Evolutionary conservation across 2,797 vertebrate genomes (phyloP).

Genomic region (Tiaroga cobitis): DNA sequence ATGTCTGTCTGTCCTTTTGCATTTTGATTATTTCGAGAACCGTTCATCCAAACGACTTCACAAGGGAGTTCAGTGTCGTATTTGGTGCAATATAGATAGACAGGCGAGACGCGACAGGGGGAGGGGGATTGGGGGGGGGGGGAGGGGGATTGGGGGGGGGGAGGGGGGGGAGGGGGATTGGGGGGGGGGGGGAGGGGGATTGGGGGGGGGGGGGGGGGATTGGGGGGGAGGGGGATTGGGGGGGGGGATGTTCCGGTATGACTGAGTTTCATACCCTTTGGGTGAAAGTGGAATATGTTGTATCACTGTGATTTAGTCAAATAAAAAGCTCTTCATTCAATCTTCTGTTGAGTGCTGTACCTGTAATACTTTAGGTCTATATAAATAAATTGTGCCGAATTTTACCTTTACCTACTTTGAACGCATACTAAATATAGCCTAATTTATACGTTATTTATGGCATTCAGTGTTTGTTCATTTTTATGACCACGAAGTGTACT

Average conservation of each 20-base stretch:
- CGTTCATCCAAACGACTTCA: too few species aligned
- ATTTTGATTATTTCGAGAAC: too few species aligned
- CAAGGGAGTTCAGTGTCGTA: too few species aligned
- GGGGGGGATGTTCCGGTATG: constrained; percentile 19
- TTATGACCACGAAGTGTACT: background rate
- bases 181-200: too few species aligned
- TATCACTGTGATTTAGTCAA: background rate
- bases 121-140: too few species aligned
- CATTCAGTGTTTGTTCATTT: background rate
- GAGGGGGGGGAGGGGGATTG: too few species aligned
- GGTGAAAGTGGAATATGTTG: background rate
- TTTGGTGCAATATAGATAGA: too few species aligned
- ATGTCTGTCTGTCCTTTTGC: too few species aligned
- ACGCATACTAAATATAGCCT: background rate
- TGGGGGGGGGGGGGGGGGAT: too few species aligned
- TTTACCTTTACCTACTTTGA: background rate
- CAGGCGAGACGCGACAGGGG: too few species aligned
- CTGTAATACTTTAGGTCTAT: background rate
- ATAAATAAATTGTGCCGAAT: background rate
- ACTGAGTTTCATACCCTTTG: background rate
- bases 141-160: too few species aligned
- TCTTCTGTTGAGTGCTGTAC: background rate
- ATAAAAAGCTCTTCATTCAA: background rate
- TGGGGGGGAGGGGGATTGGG: too few species aligned
- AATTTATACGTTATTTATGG: background rate